These are phyloP conservation scores for Brenthis daphne DNA, from an alignment of 2,888 invertebrate species.

Conservation along the genomic window DNA sequence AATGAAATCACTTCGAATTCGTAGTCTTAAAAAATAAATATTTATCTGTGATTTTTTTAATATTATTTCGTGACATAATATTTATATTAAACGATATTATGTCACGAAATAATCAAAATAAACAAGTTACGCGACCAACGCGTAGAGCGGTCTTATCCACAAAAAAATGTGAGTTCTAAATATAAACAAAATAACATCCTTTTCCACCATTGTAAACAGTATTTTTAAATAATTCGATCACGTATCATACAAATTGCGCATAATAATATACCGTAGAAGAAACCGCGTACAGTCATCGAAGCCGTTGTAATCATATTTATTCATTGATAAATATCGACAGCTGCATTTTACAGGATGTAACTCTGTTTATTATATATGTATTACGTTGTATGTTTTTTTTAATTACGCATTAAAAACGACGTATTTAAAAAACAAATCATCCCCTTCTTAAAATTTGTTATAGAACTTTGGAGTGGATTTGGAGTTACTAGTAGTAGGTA, in stretches of 20 bases:
- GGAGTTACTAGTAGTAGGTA: too few species aligned
- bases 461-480: too few species aligned
- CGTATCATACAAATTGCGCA: constrained; percentile 9
- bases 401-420: not conserved
- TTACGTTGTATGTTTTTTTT: not conserved
- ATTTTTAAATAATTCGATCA: constrained; percentile 1
- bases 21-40: too few species aligned
- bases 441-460: too few species aligned
- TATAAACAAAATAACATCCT: not conserved
- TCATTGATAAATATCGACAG: constrained; percentile 19
- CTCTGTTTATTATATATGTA: not conserved
- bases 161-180: not conserved
- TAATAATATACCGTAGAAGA: not conserved
- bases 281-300: constrained; percentile 15
- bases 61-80: too few species aligned
- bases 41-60: too few species aligned
- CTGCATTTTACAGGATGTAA: constrained; percentile 14
- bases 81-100: too few species aligned
- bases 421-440: not conserved
- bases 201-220: not conserved
- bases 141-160: not conserved
- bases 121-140: not conserved
- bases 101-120: too few species aligned
- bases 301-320: constrained; percentile 16
- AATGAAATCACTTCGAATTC: too few species aligned